Evolutionary conservation across 2,113 vertebrate genomes (phyloP), one percentile per base, ranked within the genome.

Genomic region (Mormyrus iriodes): DNA sequence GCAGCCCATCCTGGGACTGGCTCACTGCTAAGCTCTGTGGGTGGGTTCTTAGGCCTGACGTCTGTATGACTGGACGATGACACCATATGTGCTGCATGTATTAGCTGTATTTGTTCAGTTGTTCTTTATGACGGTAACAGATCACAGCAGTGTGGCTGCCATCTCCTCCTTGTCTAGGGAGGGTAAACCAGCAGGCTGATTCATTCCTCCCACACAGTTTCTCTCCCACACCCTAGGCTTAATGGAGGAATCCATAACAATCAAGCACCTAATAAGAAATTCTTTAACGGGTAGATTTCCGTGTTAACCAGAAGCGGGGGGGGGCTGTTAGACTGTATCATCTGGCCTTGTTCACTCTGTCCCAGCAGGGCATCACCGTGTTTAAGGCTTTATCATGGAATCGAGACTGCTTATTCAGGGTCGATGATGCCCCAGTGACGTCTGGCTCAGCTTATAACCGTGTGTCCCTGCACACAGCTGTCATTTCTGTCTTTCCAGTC

Each of bases 191-290:
- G 85, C 85, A 15, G 49, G 48, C 49, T 86, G 19, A 86, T 53
- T 86, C 17, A 27, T 55, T n/a, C 48, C 52, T 49, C 27, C 49
- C 51, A 15, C 42, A 42, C 21, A 8, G 44, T 52, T 49, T 27
- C 61, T 44, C 69, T 2, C 55, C 17, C 44, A 39, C 69, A 79
- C 44, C 48, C n/a, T 48, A 88, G 15, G 42, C 65, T 65, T 53
- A 35, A 48, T n/a, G 51, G 49, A 86, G 85, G 85, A 79, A 76
- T 76, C 87, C 65, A 48, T 82, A 49, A 35, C 88, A 88, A n/a
- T 55, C 88, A 83, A 55, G 31, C 13, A 42, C 27, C 19, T 52
- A 35, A 82, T 31, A 76, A 61, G 42, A 73, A 79, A 88, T 52
- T 79, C 88, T 76, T 51, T 76, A 73, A 9, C 69, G 31, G 65